Evolutionary conservation across 2,113 vertebrate species (phyloP), one percentile per base, ranked within the genome.

Genomic region (Lates calcarifer): DNA sequence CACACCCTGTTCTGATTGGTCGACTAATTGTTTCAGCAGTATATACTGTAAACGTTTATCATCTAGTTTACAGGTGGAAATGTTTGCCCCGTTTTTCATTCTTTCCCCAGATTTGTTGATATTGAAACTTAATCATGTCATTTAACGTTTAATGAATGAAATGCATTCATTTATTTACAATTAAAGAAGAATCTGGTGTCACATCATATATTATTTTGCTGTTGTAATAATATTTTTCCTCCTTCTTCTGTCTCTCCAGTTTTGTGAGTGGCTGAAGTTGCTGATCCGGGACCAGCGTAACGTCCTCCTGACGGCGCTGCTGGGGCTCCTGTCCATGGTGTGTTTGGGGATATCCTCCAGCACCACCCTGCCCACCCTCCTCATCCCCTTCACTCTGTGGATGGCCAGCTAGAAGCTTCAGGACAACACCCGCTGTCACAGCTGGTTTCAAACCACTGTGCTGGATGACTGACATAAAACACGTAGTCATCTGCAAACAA

Each of bases 361-460:
- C 72, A 96, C 96, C 2, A 92, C 95, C 0, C 91, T 98, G 55
- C 96, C 96, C 15, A 90, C 96, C 4, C 86, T 98, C 80, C 77
- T 98, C 37, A 82, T 99, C 85, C 96, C 97, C 13, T 98, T 99
- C 91, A 92, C 92, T 17, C 89, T 99, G 74, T 99, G 98, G 98
- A 98, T 99, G 97, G 96, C 94, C 62, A 96, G 97, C 89, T 99
- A 86, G 88, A 29, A 24, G 37, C 45, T 8, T 6, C 1, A 0
- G 3, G 43, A 12, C 3, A 1, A 13, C 53, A 6, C 6, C 43
- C 33, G 6, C 29, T 24, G 5, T 14, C 64, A 6, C 11, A 6
- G 7, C 33, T 28, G 28, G 2, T n/a, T 9, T 17, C 18, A 9
- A 20, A n/a, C 62, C 3, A 14, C 47, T 51, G 11, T 28, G 55